Conservation (phyloP, 2,888 invertebrate species). For the Yponomeuta cagnagella region DNA sequence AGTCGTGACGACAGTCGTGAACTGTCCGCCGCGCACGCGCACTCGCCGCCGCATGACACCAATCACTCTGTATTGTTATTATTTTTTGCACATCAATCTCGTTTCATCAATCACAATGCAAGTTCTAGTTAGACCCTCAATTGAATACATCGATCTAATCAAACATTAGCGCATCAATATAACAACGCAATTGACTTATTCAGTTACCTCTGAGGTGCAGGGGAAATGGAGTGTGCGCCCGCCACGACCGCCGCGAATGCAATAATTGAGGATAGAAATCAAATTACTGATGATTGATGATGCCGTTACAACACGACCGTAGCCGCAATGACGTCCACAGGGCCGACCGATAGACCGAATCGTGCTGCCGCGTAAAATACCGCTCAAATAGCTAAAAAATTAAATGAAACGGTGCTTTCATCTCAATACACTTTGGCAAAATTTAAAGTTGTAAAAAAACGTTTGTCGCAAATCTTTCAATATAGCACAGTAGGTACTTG, state of each 20-base stretch:
- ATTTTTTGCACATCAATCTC: slow-evolving; percentile 11
- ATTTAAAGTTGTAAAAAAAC: too few species aligned
- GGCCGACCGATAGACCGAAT: slow-evolving; percentile 45
- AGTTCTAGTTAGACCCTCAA: background rate
- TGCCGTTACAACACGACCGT: slow-evolving; percentile 71
- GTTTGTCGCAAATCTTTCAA: too few species aligned
- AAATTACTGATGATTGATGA: slow-evolving; percentile 75
- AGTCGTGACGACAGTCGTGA: slow-evolving; percentile 35
- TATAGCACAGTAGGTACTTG: too few species aligned
- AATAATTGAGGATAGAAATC: slow-evolving; percentile 76
- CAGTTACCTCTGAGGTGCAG: slow-evolving; percentile 32
- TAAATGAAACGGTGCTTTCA: background rate
- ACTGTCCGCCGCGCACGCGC: slow-evolving; percentile 25
- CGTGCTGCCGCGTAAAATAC: slow-evolving; percentile 55
- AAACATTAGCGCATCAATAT: slow-evolving; percentile 2
- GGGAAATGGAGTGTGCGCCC: slow-evolving; percentile 51
- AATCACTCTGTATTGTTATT: slow-evolving; percentile 16
- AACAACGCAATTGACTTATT: slow-evolving; percentile 1
- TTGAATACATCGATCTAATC: slow-evolving; percentile 4
- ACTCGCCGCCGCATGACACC: slow-evolving; percentile 17
- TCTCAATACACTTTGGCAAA: too few species aligned
- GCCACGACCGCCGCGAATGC: slow-evolving; percentile 68
- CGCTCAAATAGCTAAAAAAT: background rate
- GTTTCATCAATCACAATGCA: background rate
- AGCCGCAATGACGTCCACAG: slow-evolving; percentile 61